Evolutionary conservation across 2,888 invertebrate species (phyloP).

Genomic region (Epistrophe grossulariae): DNA sequence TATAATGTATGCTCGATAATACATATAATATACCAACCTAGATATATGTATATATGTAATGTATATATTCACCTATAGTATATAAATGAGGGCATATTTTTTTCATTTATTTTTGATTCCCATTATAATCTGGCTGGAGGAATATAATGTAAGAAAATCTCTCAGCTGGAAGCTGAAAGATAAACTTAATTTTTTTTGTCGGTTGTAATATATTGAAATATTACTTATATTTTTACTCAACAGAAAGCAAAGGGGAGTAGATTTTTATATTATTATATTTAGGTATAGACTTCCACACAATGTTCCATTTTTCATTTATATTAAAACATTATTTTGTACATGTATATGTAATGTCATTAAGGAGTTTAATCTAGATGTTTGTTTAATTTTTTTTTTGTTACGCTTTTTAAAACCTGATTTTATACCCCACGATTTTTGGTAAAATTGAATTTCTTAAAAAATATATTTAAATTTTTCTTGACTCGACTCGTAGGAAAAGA

Average conservation of each 20-base stretch:
- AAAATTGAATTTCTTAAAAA: too few species aligned
- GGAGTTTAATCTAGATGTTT: too few species aligned
- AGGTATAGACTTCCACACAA: neutral
- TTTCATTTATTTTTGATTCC: neutral
- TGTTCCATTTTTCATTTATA: neutral
- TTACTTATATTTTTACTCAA: neutral
- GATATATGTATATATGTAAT: neutral
- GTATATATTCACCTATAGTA: neutral
- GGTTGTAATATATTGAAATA: slow-evolving; percentile 8
- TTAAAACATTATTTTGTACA: too few species aligned
- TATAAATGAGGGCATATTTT: neutral
- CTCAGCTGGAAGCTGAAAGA: slow-evolving; percentile 68
- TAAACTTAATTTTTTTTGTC: slow-evolving; percentile 28
- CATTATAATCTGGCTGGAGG: neutral
- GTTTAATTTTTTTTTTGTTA: too few species aligned
- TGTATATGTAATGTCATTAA: too few species aligned
- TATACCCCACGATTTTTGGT: too few species aligned
- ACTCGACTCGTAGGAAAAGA: too few species aligned
- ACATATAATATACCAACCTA: neutral
- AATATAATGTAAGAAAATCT: slow-evolving; percentile 43
- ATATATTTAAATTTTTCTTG: too few species aligned
- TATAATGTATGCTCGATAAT: neutral
- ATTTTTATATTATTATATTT: slow-evolving; percentile 10
- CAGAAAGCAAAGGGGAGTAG: neutral
- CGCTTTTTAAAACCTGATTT: too few species aligned